These are phyloP conservation scores for Luffia ferchaultella DNA, from an alignment of 2,888 invertebrate genomes.

Conservation along the genomic window DNA sequence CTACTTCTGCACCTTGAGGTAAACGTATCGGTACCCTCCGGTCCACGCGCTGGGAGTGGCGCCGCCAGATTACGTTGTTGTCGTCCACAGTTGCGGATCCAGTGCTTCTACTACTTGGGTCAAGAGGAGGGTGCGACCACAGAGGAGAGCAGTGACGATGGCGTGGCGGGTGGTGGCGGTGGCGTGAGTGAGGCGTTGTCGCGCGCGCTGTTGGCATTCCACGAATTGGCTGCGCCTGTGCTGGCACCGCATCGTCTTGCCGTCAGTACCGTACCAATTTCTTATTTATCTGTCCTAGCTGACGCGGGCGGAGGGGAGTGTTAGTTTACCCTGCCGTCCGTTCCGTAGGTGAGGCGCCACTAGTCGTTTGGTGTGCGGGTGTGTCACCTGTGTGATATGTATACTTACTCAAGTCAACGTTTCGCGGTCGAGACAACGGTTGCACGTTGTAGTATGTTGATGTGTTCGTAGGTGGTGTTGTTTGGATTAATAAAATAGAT, in stretches of 20 bases:
- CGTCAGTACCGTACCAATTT: neutral
- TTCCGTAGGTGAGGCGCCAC: too few relatives aligned
- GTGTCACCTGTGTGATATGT: too few relatives aligned
- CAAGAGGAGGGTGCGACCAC: constrained; percentile 32
- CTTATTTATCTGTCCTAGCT: too few relatives aligned
- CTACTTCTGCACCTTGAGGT: constrained; percentile 93
- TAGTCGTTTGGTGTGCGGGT: too few relatives aligned
- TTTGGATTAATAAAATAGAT: too few relatives aligned
- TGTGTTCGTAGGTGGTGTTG: too few relatives aligned
- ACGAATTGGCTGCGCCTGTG: constrained; percentile 32
- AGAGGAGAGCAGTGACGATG: constrained; percentile 22
- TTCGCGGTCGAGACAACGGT: too few relatives aligned
- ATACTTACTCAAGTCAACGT: too few relatives aligned
- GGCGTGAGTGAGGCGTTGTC: constrained; percentile 37
- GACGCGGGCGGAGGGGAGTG: too few relatives aligned
- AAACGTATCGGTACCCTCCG: constrained; percentile 5
- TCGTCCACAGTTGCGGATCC: constrained; percentile 80
- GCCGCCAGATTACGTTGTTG: too few relatives aligned
- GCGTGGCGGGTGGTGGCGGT: constrained; percentile 71
- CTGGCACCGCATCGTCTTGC: constrained; percentile 20
- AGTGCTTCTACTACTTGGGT: constrained; percentile 92
- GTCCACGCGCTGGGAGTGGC: neutral
- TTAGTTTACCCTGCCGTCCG: too few relatives aligned
- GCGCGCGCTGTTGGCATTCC: constrained; percentile 39
- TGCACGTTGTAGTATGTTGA: too few relatives aligned